Conservation (phyloP, 1,140 invertebrate species). For the Drosophila sproati region DNA sequence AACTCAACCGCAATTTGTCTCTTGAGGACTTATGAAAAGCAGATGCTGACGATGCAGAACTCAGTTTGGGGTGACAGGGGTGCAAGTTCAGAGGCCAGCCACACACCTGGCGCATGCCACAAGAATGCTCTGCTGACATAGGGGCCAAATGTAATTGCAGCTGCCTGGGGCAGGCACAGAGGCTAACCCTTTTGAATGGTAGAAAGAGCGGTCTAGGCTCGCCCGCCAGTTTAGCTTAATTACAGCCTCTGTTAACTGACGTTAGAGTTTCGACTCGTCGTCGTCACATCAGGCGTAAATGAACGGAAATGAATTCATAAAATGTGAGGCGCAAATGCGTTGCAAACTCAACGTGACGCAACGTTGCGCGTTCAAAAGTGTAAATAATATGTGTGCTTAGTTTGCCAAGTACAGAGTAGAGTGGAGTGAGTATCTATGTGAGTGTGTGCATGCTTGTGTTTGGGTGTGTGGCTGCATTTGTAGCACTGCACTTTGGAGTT, state of each 20-base stretch:
- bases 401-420: slow-evolving; percentile 46
- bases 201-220: slow-evolving; percentile 30
- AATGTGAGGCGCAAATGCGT: slow-evolving; percentile 69
- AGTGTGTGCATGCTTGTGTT: neutral
- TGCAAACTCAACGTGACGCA: slow-evolving; percentile 67
- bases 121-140: slow-evolving; percentile 12
- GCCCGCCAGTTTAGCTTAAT: slow-evolving; percentile 76
- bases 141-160: slow-evolving; percentile 8
- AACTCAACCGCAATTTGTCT: too few relatives aligned
- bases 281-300: slow-evolving; percentile 76
- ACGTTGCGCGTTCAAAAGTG: slow-evolving; percentile 80
- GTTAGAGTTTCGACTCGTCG: slow-evolving; percentile 18
- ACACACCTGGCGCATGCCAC: slow-evolving; percentile 12
- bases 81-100: too few relatives aligned
- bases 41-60: too few relatives aligned
- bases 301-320: slow-evolving; percentile 82
- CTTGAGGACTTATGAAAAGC: too few relatives aligned
- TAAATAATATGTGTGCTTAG: slow-evolving; percentile 75
- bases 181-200: slow-evolving; percentile 22
- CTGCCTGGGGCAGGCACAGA: neutral
- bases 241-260: slow-evolving; percentile 65
- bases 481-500: slow-evolving; percentile 29
- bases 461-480: slow-evolving; percentile 27
- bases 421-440: neutral
- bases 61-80: too few relatives aligned